Evolutionary conservation across 2,797 vertebrate genomes (phyloP).

Genomic region (Lagodon rhomboides): DNA sequence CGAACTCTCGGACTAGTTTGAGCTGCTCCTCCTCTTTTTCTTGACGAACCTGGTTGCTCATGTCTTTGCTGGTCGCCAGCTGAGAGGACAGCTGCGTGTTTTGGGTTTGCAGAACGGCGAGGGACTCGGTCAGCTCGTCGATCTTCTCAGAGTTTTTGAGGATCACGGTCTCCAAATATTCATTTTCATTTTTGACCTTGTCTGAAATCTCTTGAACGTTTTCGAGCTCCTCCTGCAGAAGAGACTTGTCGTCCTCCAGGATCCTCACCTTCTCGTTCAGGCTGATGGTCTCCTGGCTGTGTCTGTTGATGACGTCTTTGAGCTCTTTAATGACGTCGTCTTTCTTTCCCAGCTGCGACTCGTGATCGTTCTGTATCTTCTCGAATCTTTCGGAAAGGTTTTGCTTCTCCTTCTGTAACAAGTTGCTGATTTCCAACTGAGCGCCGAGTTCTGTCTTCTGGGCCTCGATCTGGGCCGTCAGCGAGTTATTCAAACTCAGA

Average conservation of each 20-base stretch:
- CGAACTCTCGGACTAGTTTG: conserved; percentile 86
- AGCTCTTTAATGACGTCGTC: conserved; percentile 78
- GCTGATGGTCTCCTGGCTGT: conserved; percentile 82
- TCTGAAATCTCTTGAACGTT: conserved; percentile 88
- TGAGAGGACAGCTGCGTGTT: conserved; percentile 84
- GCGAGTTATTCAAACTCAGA: conserved; percentile 80
- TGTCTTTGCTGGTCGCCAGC: conserved; percentile 82
- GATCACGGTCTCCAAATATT: conserved; percentile 89
- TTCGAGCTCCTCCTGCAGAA: conserved; percentile 92
- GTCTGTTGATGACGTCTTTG: conserved; percentile 71
- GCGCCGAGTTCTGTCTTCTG: conserved; percentile 83
- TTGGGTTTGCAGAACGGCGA: conserved; percentile 81
- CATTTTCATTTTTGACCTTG: conserved; percentile 91
- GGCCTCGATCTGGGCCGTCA: conserved; percentile 80
- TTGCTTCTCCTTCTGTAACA: conserved; percentile 80
- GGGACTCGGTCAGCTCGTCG: conserved; percentile 85
- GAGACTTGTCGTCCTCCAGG: conserved; percentile 90
- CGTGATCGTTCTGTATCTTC: conserved; percentile 72
- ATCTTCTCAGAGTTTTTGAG: conserved; percentile 88
- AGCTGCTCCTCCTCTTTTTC: conserved; percentile 90
- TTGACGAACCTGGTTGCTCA: conserved; percentile 74
- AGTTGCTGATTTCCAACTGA: conserved; percentile 79
- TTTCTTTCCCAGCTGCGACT: conserved; percentile 77
- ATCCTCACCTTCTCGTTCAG: conserved; percentile 90
- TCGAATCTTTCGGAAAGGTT: conserved; percentile 74